These are phyloP conservation scores for Mus spicilegus DNA, from an alignment of 2,113 vertebrate genomes.

Conservation along the genomic window DNA sequence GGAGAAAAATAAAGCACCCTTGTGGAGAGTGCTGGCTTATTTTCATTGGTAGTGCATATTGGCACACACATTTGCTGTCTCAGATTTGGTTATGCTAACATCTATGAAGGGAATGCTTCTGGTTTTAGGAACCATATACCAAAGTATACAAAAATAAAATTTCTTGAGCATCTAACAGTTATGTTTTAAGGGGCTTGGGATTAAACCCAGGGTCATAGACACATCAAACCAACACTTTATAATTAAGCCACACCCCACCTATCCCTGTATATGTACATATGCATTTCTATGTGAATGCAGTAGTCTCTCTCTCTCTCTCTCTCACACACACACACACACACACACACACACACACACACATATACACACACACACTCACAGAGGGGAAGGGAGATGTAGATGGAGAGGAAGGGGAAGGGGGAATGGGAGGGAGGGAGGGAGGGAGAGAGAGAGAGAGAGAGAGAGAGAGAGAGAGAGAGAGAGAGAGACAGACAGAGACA, in stretches of 20 bases:
- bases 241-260: background rate
- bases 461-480: background rate
- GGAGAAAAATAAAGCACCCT: background rate
- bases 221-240: background rate
- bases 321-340: too few species aligned
- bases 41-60: background rate
- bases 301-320: too few species aligned
- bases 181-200: background rate
- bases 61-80: background rate
- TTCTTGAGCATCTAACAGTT: background rate
- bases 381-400: background rate
- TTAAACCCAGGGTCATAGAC: background rate
- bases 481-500: background rate
- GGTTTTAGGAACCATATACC: background rate
- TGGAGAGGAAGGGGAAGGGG: too few species aligned
- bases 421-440: too few species aligned
- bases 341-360: too few species aligned
- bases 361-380: background rate
- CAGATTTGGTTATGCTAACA: background rate
- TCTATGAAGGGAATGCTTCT: background rate
- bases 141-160: slow-evolving; percentile 13
- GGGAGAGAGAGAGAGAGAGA: background rate
- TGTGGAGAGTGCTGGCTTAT: background rate
- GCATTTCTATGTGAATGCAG: background rate
- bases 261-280: background rate